Evolutionary conservation across 2,797 vertebrate genomes (phyloP).

Genomic region (Melanotaenia pygmaea): DNA sequence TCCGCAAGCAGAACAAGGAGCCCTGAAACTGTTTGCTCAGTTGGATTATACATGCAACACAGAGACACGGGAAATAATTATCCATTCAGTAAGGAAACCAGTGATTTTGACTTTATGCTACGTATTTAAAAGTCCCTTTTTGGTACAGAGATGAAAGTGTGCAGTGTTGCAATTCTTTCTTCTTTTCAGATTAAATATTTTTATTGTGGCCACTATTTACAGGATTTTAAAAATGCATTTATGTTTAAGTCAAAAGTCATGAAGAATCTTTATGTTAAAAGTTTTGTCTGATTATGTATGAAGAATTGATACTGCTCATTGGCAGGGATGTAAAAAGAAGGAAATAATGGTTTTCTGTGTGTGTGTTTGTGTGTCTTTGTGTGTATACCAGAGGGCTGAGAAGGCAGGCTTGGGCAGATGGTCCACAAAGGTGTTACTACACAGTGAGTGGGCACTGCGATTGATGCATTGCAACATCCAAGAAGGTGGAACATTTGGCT

Average conservation of each 20-base stretch:
- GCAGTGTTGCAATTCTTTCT: background rate
- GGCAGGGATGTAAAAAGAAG: constrained; percentile 54
- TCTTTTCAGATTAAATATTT: background rate
- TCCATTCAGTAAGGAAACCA: constrained; percentile 42
- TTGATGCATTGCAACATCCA: constrained; percentile 84
- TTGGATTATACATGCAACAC: constrained; percentile 66
- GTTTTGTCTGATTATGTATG: constrained; percentile 13
- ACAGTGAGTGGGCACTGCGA: constrained; percentile 82
- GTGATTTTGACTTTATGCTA: constrained; percentile 40
- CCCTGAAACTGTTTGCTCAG: constrained; percentile 66
- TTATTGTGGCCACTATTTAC: background rate
- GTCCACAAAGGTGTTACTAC: constrained; percentile 81
- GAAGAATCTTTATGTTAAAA: background rate
- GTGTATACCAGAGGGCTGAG: constrained; percentile 68
- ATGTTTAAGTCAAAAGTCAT: background rate
- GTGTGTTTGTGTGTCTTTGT: constrained; percentile 33
- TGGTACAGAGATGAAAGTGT: constrained; percentile 18
- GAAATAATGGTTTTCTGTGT: constrained; percentile 39
- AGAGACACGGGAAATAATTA: constrained; percentile 66
- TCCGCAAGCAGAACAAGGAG: constrained; percentile 63
- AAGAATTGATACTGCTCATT: constrained; percentile 44
- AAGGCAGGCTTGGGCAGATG: constrained; percentile 78
- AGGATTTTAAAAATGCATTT: background rate
- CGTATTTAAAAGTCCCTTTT: constrained; percentile 9
- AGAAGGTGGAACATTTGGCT: constrained; percentile 86